Base-by-base conservation (phyloP, 1,140 invertebrate genomes). In the Oryctes rhinoceros region DNA sequence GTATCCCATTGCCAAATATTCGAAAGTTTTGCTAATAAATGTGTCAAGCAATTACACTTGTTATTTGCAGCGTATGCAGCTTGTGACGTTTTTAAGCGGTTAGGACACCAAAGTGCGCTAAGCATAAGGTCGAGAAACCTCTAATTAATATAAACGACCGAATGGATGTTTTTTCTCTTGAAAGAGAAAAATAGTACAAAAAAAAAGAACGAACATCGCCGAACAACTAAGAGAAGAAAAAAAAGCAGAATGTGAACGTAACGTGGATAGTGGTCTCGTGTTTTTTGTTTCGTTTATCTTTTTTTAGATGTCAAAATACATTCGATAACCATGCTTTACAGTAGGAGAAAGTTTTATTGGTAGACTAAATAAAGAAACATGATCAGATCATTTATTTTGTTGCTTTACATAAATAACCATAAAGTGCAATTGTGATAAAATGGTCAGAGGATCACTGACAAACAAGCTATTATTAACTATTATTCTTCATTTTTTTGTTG, bases 1-100 rank as follows among this genome's bases (percentile, higher is more conserved):
- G 65, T 67, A 67, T 67, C 65, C 65, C 65, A 67, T 67, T 67
- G 65, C 65, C 65, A 67, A 67, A 67, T 67, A 67, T 67, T 67
- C 65, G 65, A 67, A 67, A 67, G 65, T 67, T 67, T 67, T 35
- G 65, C 65, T 67, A 67, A 67, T 24, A 67, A 67, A 67, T 67
- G 65, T 67, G 65, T 67, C 65, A 67, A 67, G 65, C 65, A 67
- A 67, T 67, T 67, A 67, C 65, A 62, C 53, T 62, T 62, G 53
- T 62, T 62, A 62, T 62, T 67, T 18, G 65, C 65, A 67, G 65
- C 65, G 65, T 18, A 67, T 67, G 65, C 65, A 67, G 65, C 65
- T 67, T 67, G 65, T 67, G 20, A 67, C 65, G 65, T 67, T 67
- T 67, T 67, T 67, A 35, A 67, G 65, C 65, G 65, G 65, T 67